These are phyloP conservation scores for Formicarius rufipectus DNA, from an alignment of 2,113 vertebrate species.

Conservation along the genomic window DNA sequence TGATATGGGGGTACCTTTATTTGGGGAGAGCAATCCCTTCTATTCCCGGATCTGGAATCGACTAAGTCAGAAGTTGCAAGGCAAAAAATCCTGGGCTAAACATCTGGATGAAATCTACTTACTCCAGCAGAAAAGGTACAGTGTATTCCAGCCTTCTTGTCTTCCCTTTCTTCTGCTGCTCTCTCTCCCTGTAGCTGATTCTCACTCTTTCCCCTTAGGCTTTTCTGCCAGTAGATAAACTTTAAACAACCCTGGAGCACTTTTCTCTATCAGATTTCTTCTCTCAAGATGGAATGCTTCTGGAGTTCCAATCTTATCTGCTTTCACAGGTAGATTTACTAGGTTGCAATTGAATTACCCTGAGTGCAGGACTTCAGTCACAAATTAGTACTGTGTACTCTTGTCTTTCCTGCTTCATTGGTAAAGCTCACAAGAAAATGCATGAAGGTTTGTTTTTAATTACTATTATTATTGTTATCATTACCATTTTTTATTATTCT, in stretches of 20 bases:
- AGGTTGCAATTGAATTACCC: not conserved
- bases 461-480: not conserved
- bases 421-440: not conserved
- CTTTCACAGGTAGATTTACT: not conserved
- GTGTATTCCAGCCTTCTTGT: not conserved
- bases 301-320: slow-evolving; percentile 56
- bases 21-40: slow-evolving; percentile 48
- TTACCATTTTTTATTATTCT: not conserved
- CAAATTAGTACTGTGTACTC: not conserved
- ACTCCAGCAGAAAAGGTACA: slow-evolving; percentile 76
- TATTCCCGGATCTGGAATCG: slow-evolving; percentile 63
- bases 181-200: not conserved
- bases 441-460: not conserved
- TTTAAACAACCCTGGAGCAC: slow-evolving; percentile 39
- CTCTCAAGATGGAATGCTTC: slow-evolving; percentile 44
- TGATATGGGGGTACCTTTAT: slow-evolving; percentile 69
- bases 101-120: slow-evolving; percentile 68
- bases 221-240: slow-evolving; percentile 40
- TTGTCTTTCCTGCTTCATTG: not conserved
- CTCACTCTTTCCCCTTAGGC: not conserved
- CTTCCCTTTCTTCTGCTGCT: not conserved
- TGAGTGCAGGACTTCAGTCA: not conserved
- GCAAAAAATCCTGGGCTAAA: slow-evolving; percentile 57
- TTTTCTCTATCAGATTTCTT: slow-evolving; percentile 49
- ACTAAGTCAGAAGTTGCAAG: slow-evolving; percentile 41